Base-by-base conservation (phyloP, 2,113 vertebrate species). In the Cyanistes caeruleus region DNA sequence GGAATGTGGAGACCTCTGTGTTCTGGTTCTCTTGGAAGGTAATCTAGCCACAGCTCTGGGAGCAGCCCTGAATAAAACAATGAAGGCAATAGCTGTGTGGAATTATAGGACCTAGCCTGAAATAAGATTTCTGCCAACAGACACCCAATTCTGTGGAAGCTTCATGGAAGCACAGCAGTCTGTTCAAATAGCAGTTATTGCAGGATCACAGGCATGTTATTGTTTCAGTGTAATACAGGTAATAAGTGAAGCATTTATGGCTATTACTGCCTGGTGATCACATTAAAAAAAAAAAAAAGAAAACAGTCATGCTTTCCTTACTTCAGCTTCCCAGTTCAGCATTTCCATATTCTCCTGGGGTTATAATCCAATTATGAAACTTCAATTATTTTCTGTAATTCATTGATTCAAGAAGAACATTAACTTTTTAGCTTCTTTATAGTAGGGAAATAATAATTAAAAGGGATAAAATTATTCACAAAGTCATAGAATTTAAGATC, bases 381-480 rank as follows among this genome's bases (percentile, higher is more conserved):
- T 91, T 92, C 77, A 96, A 35, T 95, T 94, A 92, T 96, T 96
- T 92, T 93, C 51, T 83, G 56, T 95, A 91, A 95, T 72, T 93
- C 84, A 87, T 24, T 84, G 89, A 91, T 85, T 95, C 73, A 75
- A 81, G 55, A 77, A 77, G 59, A 95, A 64, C 52, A 78, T 85
- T 89, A 91, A 91, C 49, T 85, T 95, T 90, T 83, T 43, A 53
- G 30, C 43, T 90, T 83, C 53, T 90, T 81, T 92, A 24, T 65
- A 87, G 41, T 52, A 28, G 70, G 44, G 41, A 87, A 43, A 27
- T 87, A 73, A 37, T 87, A 84, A 93, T 91, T 95, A 92, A 90
- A 93, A 74, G n/a, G 31, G 67, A 37, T 89, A 68, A 91, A 94
- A 82, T 62, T 93, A 77, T 90, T 90, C 79, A 87, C 78, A 62